Evolutionary conservation across 2,888 invertebrate species (phyloP).

Genomic region (Tryphoninae sp.): DNA sequence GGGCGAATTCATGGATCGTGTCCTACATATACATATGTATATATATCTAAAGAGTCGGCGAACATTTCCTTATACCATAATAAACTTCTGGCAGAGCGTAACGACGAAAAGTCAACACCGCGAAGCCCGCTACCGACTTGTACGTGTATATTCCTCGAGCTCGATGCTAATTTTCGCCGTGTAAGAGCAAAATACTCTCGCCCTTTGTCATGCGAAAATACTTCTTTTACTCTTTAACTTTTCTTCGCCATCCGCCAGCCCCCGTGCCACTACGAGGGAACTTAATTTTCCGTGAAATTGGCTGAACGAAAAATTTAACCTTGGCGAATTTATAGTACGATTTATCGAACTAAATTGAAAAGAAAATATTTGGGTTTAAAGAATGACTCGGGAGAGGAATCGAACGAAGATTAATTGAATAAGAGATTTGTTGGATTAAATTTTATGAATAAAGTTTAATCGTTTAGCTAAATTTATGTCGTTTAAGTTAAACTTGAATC

Average conservation of each 20-base stretch:
- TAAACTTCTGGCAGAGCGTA: constrained; percentile 23
- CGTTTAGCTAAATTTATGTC: no score
- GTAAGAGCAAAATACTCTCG: background rate
- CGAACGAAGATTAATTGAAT: background rate
- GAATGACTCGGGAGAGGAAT: background rate
- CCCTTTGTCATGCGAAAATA: constrained; percentile 11
- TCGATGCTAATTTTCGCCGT: constrained; percentile 49
- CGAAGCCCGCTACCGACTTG: background rate
- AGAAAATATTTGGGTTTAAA: background rate
- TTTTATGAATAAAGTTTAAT: no score
- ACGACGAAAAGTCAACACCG: constrained; percentile 47
- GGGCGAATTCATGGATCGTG: constrained; percentile 9
- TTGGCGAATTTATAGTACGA: background rate
- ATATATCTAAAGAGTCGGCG: background rate
- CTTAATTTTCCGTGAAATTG: constrained; percentile 54
- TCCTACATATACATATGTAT: background rate
- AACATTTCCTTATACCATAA: constrained; percentile 2
- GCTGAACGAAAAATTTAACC: constrained; percentile 17
- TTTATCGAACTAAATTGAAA: constrained; percentile 6
- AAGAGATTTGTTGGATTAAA: background rate
- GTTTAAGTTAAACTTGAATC: background rate
- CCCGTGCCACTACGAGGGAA: constrained; percentile 25
- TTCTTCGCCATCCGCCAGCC: background rate
- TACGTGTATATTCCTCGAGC: constrained; percentile 8
- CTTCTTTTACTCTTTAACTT: constrained; percentile 19